These are phyloP conservation scores for Bos javanicus DNA, from an alignment of 2,113 vertebrate genomes.

Conservation along the genomic window DNA sequence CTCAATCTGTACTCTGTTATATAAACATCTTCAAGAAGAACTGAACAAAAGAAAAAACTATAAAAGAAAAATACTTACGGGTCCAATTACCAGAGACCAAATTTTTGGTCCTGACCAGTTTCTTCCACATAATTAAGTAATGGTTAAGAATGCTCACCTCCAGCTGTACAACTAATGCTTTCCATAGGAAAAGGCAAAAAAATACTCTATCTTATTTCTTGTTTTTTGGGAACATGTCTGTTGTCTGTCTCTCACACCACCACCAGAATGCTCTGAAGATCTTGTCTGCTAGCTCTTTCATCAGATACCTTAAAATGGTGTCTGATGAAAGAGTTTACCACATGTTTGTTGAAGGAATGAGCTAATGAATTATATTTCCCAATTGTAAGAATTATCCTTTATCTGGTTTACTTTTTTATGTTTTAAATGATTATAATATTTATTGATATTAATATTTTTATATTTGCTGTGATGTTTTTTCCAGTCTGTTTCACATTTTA, in stretches of 20 bases:
- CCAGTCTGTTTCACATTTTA: background rate
- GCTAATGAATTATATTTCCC: background rate
- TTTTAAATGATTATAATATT: background rate
- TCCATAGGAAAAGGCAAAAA: background rate
- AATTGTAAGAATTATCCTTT: background rate
- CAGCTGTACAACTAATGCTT: background rate
- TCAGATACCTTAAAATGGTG: background rate
- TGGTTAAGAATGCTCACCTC: background rate
- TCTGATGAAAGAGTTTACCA: background rate
- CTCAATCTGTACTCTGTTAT: background rate
- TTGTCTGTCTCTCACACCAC: background rate
- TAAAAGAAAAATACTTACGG: background rate
- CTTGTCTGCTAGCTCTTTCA: background rate
- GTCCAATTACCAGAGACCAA: background rate
- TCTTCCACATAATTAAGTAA: background rate
- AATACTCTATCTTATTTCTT: background rate
- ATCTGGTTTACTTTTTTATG: background rate
- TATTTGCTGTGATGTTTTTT: background rate
- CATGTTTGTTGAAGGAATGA: background rate
- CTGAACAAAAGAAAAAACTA: constrained; percentile 10
- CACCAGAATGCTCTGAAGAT: background rate
- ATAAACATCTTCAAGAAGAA: constrained; percentile 26
- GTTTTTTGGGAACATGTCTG: background rate
- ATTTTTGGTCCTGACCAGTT: background rate
- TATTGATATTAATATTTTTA: constrained; percentile 28